A percentile compares a stretch with the other conserved stretches of the same genome.
Conservation (phyloP, 2,888 invertebrate species). For the Geophilus truncorum region DNA sequence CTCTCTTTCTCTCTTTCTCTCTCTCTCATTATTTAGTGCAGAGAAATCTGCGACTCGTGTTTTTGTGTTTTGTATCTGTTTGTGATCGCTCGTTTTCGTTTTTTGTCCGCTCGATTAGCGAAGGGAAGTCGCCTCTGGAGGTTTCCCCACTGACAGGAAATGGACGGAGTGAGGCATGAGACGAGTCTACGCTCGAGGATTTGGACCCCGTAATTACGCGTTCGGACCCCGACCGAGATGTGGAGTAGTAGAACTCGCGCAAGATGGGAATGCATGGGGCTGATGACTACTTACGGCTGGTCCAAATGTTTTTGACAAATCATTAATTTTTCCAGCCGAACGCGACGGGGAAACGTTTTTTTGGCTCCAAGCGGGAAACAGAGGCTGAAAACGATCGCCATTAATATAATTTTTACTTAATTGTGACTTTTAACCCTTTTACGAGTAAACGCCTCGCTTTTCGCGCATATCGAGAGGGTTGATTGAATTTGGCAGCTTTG, state of each 20-base stretch:
- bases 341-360: background rate
- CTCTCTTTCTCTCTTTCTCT: too few relatives aligned
- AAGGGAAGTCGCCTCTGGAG: constrained; percentile 25
- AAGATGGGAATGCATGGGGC: constrained; percentile 1
- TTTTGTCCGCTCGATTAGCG: constrained; percentile 22
- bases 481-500: constrained; percentile 31
- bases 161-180: constrained; percentile 24
- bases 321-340: background rate
- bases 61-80: constrained; percentile 22
- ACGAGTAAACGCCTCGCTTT: constrained; percentile 8
- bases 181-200: constrained; percentile 19
- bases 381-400: background rate
- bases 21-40: background rate
- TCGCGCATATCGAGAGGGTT: background rate
- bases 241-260: background rate
- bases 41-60: constrained; percentile 6
- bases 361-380: background rate
- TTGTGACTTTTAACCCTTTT: constrained; percentile 19
- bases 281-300: background rate
- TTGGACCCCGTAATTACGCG: constrained; percentile 21
- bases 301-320: background rate
- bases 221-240: background rate
- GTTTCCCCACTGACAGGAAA: constrained; percentile 27
- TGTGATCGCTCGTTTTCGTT: constrained; percentile 21
- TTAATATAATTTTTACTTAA: background rate